Conservation (phyloP, 92 coral and sea anemone genomes). For the Heteractis magnifica region DNA sequence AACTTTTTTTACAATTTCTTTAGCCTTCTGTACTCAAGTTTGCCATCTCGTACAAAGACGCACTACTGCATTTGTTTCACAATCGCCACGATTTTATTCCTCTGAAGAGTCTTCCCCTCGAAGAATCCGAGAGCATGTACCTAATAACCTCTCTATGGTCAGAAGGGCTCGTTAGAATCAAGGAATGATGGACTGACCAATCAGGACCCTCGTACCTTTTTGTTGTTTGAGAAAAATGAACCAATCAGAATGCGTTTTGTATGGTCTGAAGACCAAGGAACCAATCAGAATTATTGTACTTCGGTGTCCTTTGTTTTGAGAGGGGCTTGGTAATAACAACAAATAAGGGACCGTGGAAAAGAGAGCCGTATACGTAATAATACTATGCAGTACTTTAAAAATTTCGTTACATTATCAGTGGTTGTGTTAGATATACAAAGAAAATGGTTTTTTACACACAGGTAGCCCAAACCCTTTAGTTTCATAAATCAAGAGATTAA, state of each 20-base stretch:
- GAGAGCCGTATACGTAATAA: too few relatives aligned
- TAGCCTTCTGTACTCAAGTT: conserved; percentile 74
- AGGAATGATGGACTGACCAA: conserved; percentile 9
- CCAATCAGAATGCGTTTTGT: conserved; percentile 1
- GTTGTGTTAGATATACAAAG: too few relatives aligned
- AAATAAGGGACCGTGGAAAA: not conserved
- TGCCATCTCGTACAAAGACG: conserved; percentile 67
- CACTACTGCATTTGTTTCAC: conserved; percentile 66
- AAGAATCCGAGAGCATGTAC: conserved; percentile 53
- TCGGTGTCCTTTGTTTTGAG: not conserved
- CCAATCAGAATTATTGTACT: conserved; percentile 9
- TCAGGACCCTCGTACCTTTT: not conserved
- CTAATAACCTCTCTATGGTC: conserved; percentile 82
- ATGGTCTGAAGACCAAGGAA: not conserved
- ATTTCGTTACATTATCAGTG: not conserved
- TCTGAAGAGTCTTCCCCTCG: conserved; percentile 71
- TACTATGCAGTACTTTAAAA: not conserved
- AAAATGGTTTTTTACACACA: too few relatives aligned
- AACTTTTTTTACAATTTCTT: not conserved
- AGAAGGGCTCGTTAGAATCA: conserved; percentile 62
- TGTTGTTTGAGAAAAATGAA: not conserved
- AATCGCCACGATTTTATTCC: conserved; percentile 58
- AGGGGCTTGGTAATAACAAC: not conserved
- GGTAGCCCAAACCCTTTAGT: too few relatives aligned
- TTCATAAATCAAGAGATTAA: not conserved